Evolutionary conservation across 2,888 invertebrate species (phyloP).

Genomic region (Rotaria sp.): DNA sequence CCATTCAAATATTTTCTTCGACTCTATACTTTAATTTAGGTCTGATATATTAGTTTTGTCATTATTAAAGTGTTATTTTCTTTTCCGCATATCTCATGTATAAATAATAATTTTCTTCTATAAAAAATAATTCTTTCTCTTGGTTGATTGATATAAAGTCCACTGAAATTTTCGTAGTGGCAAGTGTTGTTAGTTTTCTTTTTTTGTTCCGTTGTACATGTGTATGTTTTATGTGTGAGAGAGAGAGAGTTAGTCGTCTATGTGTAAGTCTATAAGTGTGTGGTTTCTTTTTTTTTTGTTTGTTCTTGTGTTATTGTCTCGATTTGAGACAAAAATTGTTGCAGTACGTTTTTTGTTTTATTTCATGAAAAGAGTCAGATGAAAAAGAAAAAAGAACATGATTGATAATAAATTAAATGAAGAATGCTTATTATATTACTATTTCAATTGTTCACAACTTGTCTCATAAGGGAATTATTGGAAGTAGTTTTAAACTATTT

Average conservation of each 20-base stretch:
- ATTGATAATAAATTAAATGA: not conserved
- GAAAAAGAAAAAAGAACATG: not conserved
- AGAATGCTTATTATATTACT: not conserved
- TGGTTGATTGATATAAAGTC: not conserved
- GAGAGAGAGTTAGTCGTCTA: not conserved
- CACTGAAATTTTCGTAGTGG: not conserved
- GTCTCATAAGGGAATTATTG: too few species aligned
- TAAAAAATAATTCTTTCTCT: not conserved
- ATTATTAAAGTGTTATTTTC: not conserved
- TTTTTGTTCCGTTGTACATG: constrained; percentile 14
- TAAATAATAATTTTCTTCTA: not conserved
- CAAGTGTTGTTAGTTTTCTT: not conserved
- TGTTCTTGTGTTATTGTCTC: not conserved
- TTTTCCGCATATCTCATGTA: not conserved
- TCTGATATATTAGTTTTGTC: not conserved
- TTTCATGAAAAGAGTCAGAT: not conserved
- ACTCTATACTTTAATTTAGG: not conserved
- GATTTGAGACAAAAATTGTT: not conserved
- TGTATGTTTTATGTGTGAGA: constrained; percentile 6
- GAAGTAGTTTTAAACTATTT: too few species aligned
- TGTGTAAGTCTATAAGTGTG: not conserved
- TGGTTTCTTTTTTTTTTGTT: not conserved
- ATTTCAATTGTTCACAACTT: not conserved
- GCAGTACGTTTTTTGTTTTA: constrained; percentile 24
- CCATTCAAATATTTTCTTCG: not conserved